phyloP scores from a whole-genome alignment of 2,888 invertebrate genomes.

The Calephelis perditalis region DNA sequence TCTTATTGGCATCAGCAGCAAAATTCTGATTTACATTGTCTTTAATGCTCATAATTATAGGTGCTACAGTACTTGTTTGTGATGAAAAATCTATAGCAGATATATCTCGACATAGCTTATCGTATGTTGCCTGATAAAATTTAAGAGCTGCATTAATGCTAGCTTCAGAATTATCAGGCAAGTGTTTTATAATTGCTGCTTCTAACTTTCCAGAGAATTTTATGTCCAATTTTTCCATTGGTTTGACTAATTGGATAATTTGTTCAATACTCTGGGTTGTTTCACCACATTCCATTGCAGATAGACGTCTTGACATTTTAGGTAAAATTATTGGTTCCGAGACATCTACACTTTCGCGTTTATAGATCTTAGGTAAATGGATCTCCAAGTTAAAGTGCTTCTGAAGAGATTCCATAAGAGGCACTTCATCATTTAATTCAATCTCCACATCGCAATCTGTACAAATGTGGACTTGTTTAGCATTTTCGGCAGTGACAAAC shows the following conservation, averaged over 20 bases:
- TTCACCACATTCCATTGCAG: constrained; percentile 58
- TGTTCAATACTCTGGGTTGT: constrained; percentile 49
- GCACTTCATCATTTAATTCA: constrained; percentile 62
- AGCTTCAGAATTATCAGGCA: constrained; percentile 66
- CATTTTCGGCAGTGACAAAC: constrained; percentile 48
- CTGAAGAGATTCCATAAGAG: constrained; percentile 65
- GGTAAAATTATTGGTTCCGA: constrained; percentile 62
- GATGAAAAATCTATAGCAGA: constrained; percentile 52
- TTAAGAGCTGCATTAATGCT: constrained; percentile 59
- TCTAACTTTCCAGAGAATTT: constrained; percentile 53
- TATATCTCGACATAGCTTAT: constrained; percentile 54
- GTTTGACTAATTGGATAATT: constrained; percentile 46
- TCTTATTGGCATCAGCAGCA: constrained; percentile 60
- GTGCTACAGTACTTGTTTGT: constrained; percentile 62
- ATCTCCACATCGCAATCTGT: constrained; percentile 67
- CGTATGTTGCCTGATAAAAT: constrained; percentile 55
- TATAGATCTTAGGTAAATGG: constrained; percentile 54
- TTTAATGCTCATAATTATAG: constrained; percentile 71
- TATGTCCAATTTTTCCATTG: constrained; percentile 54
- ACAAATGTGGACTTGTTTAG: constrained; percentile 66
- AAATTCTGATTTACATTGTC: constrained; percentile 72
- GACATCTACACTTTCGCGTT: constrained; percentile 65
- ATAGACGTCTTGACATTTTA: constrained; percentile 63
- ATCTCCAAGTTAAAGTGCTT: constrained; percentile 61
- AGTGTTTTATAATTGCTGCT: constrained; percentile 48